Evolutionary conservation across 2,113 vertebrate species (phyloP), one percentile per base, ranked within the genome.

Genomic region (Myxocyprinus asiaticus): DNA sequence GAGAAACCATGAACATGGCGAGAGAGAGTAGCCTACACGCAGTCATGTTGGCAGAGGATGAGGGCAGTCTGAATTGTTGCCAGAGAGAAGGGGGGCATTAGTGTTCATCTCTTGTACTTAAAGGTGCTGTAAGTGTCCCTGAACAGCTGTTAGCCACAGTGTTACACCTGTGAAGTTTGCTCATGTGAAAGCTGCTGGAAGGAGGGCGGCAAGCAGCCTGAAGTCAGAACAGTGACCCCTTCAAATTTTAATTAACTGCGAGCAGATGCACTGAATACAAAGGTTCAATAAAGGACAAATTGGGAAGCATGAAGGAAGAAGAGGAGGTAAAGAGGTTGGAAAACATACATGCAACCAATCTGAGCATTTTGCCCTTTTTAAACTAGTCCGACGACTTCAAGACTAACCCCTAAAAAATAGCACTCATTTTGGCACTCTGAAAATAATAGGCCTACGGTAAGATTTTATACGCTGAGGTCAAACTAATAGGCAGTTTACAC

Each of bases 81-180:
- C 83, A 88, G 85, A 56, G 73, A 82, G 80, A 77, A 76, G 83
- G 68, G 75, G 83, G 78, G 82, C 71, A 69, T 62, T 63, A 70
- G 67, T 77, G 85, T 78, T 71, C 81, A 51, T 83, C 70, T 75
- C 84, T 86, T 86, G 83, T 83, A 86, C 83, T 87, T 88, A 86
- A 89, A 90, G 80, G 86, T 87, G 84, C 77, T 87, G 84, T n/a
- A 81, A 86, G 78, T 84, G 83, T 87, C 80, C 75, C 84, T 67
- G 84, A 89, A 72, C 88, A 88, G 84, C 87, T 88, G 85, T 86
- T 85, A 67, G 53, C 83, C 88, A 86, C 81, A 73, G 77, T 85
- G 83, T 89, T 88, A 84, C 90, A 88, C 86, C 87, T 91, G 85
- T 50, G 71, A 90, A 79, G 80, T 89, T 87, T 86, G 81, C 85